A percentile compares a stretch with the other conserved stretches of the same genome.
Conservation (phyloP, 1,140 invertebrate genomes). For the Caenorhabditis remanei region DNA sequence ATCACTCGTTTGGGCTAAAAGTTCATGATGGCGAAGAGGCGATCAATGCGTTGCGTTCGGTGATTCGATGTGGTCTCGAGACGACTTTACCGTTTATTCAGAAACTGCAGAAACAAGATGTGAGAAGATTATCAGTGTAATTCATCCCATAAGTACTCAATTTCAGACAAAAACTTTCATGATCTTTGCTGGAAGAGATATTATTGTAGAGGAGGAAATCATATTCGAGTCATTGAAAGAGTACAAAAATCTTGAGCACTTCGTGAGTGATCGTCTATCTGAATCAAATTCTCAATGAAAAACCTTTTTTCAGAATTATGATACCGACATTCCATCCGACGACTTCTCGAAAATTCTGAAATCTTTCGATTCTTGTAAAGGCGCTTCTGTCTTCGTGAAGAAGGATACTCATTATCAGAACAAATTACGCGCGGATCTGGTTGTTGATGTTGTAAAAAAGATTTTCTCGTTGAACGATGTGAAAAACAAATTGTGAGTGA, state of each 20-base stretch:
- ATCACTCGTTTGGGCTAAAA: not conserved
- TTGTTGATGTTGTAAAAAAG: not conserved
- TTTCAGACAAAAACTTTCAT: constrained; percentile 32
- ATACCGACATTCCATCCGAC: not conserved
- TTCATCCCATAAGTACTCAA: not conserved
- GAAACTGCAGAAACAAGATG: constrained; percentile 21
- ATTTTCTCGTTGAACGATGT: not conserved
- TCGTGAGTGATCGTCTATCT: not conserved
- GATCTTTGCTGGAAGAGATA: constrained; percentile 9
- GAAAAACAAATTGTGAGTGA: constrained; percentile 16
- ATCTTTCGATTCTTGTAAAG: constrained; percentile 10
- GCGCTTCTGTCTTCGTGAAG: constrained; percentile 16
- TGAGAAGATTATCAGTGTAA: not conserved
- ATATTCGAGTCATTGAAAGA: constrained; percentile 17
- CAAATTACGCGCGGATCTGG: not conserved
- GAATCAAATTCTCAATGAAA: too few relatives aligned
- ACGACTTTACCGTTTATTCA: constrained; percentile 1
- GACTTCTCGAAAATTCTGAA: constrained; percentile 13
- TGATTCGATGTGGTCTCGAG: constrained; percentile 14
- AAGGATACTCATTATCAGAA: constrained; percentile 6
- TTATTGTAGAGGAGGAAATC: constrained; percentile 22
- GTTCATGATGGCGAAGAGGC: constrained; percentile 22
- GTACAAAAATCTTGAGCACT: constrained; percentile 8
- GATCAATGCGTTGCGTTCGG: constrained; percentile 14
- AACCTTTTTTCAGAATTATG: not conserved